These are phyloP conservation scores for Hypercompe scribonia DNA, from an alignment of 2,888 invertebrate genomes.

Conservation along the genomic window DNA sequence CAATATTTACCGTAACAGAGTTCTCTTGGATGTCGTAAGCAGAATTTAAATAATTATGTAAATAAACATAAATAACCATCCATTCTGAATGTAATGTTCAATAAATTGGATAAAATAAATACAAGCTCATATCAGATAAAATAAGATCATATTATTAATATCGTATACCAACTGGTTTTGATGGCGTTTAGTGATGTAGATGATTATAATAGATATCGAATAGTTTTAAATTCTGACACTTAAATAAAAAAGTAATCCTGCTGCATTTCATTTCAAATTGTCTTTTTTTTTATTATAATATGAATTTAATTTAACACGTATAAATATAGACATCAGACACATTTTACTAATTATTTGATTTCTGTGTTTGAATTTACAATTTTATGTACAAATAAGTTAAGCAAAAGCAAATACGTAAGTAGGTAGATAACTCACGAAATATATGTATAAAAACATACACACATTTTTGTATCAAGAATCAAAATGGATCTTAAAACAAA, in stretches of 20 bases:
- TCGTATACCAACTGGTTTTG: not conserved
- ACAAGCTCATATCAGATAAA: conserved; percentile 3
- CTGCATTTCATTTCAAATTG: not conserved
- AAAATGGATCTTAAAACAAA: not conserved
- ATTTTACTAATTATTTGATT: not conserved
- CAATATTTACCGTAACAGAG: conserved; percentile 45
- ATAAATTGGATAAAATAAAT: conserved; percentile 35
- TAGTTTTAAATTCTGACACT: not conserved
- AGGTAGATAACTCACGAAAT: not conserved
- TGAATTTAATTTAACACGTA: not conserved
- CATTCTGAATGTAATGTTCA: conserved; percentile 32
- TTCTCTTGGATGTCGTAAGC: conserved; percentile 43
- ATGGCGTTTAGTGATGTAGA: conserved; percentile 16
- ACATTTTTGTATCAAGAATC: not conserved
- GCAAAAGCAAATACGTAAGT: too few relatives aligned
- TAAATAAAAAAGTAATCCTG: not conserved
- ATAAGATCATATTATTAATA: conserved; percentile 27
- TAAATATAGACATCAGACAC: not conserved
- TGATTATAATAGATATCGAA: conserved; percentile 9
- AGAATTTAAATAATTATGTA: conserved; percentile 48
- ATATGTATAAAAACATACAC: not conserved
- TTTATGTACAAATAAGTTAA: not conserved
- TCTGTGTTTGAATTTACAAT: not conserved
- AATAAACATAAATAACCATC: conserved; percentile 42
- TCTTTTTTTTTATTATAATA: not conserved